Percentiles rank a stretch among this genome's conserved stretches.
Evolutionary conservation across 2,888 invertebrate species (phyloP).

Genomic region (Tenthredo amoena): DNA sequence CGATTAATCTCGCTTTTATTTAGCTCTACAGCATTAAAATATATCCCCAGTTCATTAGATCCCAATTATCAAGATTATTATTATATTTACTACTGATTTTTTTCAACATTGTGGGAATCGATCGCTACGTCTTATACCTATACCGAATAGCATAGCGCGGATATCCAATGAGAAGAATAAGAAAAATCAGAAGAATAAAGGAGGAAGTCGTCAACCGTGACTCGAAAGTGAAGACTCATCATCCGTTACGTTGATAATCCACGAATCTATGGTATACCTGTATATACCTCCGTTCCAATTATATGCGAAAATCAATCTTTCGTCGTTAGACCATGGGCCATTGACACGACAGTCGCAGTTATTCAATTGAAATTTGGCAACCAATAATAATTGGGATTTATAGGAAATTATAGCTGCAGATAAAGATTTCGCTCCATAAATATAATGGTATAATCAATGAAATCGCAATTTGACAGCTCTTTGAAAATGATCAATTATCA

Average conservation of each 20-base stretch:
- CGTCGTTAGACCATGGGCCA: neutral
- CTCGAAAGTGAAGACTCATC: neutral
- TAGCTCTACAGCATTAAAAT: no score
- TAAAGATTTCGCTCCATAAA: neutral
- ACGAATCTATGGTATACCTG: neutral
- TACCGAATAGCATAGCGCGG: neutral
- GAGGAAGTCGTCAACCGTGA: constrained; percentile 6
- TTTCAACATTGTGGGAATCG: neutral
- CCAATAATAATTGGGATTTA: neutral
- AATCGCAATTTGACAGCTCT: neutral
- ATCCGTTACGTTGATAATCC: constrained; percentile 9
- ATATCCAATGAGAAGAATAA: neutral
- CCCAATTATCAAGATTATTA: neutral
- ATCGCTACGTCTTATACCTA: neutral
- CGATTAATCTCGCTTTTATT: constrained; percentile 16
- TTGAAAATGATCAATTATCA: neutral
- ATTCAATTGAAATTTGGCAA: neutral
- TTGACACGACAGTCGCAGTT: neutral
- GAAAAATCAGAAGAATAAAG: neutral
- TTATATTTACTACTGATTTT: neutral
- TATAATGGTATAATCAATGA: neutral
- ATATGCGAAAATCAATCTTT: neutral
- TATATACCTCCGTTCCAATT: neutral
- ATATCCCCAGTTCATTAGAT: neutral
- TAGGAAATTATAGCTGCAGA: neutral